A percentile compares a stretch with the other conserved stretches of the same genome.
Conservation (phyloP, 2,888 invertebrate species). For the Abscondita cerata region DNA sequence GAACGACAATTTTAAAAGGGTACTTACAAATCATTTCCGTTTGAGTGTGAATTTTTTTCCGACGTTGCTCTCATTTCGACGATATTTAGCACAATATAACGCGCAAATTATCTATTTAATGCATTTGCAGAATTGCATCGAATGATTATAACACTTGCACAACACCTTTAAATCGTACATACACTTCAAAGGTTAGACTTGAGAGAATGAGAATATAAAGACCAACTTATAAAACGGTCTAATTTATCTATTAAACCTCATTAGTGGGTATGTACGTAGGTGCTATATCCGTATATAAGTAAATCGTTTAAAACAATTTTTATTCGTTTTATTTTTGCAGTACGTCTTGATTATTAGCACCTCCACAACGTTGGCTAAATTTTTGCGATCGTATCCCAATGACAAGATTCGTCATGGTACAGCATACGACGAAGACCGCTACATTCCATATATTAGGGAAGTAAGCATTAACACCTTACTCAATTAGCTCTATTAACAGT, state of each 20-base stretch:
- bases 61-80: not conserved
- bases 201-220: conserved; percentile 24
- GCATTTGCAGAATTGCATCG: not conserved
- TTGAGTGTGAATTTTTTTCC: not conserved
- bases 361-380: not conserved
- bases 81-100: not conserved
- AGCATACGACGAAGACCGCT: not conserved
- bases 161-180: conserved; percentile 11
- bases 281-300: conserved; percentile 33
- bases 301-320: conserved; percentile 19
- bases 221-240: conserved; percentile 44
- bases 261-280: conserved; percentile 47
- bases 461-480: conserved; percentile 9
- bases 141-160: not conserved
- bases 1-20: not conserved
- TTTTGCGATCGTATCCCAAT: too few species aligned
- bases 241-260: conserved; percentile 59
- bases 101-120: too few species aligned
- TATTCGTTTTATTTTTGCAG: conserved; percentile 15
- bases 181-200: conserved; percentile 19
- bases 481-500: not conserved
- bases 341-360: conserved; percentile 7
- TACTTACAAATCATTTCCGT: conserved; percentile 1
- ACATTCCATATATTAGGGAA: not conserved
- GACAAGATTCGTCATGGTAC: too few species aligned